phyloP scores from a whole-genome alignment of 2,797 vertebrate species.

The Cyclura pinguis region DNA sequence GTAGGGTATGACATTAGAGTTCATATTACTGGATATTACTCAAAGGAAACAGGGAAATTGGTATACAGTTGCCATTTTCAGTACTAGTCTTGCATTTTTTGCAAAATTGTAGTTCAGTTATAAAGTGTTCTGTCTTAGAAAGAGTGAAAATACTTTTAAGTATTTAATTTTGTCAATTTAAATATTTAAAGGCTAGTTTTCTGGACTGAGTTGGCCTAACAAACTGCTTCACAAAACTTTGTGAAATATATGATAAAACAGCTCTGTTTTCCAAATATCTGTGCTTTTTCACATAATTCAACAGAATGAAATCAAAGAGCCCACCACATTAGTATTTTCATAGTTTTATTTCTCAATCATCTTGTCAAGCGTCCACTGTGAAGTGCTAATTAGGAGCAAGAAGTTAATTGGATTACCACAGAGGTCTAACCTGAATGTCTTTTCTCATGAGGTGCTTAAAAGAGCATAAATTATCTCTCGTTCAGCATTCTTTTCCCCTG shows the following conservation, averaged over 20 bases:
- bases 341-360: conserved; percentile 48
- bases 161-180: background rate
- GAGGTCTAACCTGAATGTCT: conserved; percentile 22
- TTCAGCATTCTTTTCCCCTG: conserved; percentile 27
- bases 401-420: conserved; percentile 42
- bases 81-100: background rate
- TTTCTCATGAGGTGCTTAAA: conserved; percentile 34
- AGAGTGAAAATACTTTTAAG: background rate
- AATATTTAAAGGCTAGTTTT: background rate
- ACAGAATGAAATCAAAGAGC: conserved; percentile 42
- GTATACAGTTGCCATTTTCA: background rate
- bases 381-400: conserved; percentile 56
- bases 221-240: background rate
- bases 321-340: background rate
- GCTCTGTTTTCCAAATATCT: conserved; percentile 45
- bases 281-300: conserved; percentile 34
- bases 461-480: conserved; percentile 30
- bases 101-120: background rate
- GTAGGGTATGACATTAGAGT: background rate
- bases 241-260: background rate
- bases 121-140: background rate
- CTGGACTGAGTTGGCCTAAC: background rate
- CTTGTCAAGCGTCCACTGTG: conserved; percentile 26
- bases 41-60: background rate
- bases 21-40: background rate